Evolutionary conservation across 2,797 vertebrate genomes (phyloP).

Genomic region (Neopelma chrysocephalum): DNA sequence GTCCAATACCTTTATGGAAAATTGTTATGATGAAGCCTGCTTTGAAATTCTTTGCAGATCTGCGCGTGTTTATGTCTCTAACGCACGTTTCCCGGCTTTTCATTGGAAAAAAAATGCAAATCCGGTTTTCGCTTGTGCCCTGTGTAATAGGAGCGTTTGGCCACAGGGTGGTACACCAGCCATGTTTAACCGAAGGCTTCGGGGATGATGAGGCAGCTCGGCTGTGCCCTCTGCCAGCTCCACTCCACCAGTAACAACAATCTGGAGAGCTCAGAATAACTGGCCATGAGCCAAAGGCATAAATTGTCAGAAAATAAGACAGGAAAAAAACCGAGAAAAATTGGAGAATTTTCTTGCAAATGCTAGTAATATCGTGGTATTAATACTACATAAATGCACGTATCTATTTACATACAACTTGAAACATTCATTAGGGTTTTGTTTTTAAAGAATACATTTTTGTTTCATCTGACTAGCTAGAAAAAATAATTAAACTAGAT

Average conservation of each 20-base stretch:
- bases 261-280: slow-evolving; percentile 79
- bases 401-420: not conserved
- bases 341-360: not conserved
- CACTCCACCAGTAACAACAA: slow-evolving; percentile 77
- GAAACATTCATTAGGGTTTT: not conserved
- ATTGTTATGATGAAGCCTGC: not conserved
- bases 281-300: slow-evolving; percentile 65
- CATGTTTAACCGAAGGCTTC: slow-evolving; percentile 82
- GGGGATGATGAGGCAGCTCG: slow-evolving; percentile 78
- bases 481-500: not conserved
- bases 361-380: not conserved
- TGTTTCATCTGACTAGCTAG: not conserved
- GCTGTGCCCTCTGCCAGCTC: slow-evolving; percentile 75
- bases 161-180: slow-evolving; percentile 92
- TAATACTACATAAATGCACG: not conserved
- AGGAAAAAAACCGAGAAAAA: not conserved
- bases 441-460: not conserved
- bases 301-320: not conserved
- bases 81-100: not conserved
- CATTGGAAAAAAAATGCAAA: not conserved
- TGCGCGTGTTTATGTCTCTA: not conserved
- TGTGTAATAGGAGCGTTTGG: slow-evolving; percentile 85
- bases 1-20: not conserved
- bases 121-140: slow-evolving; percentile 36
- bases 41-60: slow-evolving; percentile 36